phyloP scores from a whole-genome alignment of 2,797 vertebrate species.

The Chloroceryle inda region DNA sequence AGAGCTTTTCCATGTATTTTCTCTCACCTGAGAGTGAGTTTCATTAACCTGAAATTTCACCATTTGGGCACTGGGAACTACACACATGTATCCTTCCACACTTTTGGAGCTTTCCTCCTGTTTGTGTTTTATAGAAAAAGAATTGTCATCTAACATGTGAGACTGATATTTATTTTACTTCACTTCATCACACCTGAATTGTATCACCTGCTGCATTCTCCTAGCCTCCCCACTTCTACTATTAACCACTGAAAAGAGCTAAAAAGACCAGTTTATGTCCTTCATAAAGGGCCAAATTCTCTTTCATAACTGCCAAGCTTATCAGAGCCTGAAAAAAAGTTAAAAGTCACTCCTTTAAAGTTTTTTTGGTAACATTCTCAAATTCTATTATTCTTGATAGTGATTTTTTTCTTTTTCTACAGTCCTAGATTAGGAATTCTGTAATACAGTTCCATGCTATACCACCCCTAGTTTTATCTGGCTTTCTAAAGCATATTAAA shows the following conservation, averaged over 20 bases:
- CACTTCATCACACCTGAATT: neutral
- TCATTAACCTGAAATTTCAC: neutral
- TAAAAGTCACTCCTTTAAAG: neutral
- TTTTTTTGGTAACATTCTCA: neutral
- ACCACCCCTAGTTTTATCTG: neutral
- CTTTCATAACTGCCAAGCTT: neutral
- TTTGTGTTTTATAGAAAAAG: neutral
- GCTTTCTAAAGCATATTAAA: neutral
- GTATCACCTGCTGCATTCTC: neutral
- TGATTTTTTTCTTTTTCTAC: neutral
- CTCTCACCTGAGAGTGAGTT: neutral
- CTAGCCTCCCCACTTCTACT: neutral
- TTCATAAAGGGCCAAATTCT: neutral
- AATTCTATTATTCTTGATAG: neutral
- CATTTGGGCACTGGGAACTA: neutral
- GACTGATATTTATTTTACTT: neutral
- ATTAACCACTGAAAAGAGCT: neutral
- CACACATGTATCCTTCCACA: neutral
- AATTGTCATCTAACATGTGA: accelerated
- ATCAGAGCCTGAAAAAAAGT: neutral
- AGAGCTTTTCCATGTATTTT: neutral
- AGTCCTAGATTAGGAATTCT: neutral
- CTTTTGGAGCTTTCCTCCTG: neutral
- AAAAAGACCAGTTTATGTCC: neutral
- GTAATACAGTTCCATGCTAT: neutral